phyloP scores from a whole-genome alignment of 1,140 invertebrate species.

The Musca vetustissima region DNA sequence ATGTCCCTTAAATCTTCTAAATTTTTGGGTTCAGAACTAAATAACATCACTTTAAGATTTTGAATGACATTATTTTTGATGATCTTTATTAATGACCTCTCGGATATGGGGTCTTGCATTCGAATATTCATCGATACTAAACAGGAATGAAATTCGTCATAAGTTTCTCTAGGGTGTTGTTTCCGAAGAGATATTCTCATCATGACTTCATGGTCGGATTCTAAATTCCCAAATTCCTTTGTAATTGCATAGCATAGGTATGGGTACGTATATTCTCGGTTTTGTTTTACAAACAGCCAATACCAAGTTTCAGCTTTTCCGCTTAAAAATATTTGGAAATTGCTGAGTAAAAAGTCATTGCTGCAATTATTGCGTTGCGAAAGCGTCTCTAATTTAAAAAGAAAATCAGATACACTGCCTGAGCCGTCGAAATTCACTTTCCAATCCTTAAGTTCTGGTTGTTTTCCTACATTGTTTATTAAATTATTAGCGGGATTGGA shows the following conservation, averaged over 20 bases:
- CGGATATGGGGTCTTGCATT: not conserved
- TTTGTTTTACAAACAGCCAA: not conserved
- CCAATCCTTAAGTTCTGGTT: not conserved
- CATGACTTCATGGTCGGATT: not conserved
- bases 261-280: not conserved
- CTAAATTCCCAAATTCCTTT: not conserved
- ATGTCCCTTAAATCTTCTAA: not conserved
- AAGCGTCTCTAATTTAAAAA: constrained; percentile 6
- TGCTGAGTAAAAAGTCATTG: not conserved
- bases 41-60: not conserved
- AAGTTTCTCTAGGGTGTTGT: not conserved
- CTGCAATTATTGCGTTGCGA: not conserved
- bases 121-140: not conserved
- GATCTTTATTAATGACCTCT: not conserved
- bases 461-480: no score
- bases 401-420: constrained; percentile 8
- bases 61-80: not conserved
- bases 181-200: not conserved
- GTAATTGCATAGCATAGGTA: not conserved
- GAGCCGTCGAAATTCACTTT: not conserved
- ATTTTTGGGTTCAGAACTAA: not conserved
- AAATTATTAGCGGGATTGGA: no score
- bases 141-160: not conserved
- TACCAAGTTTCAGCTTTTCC: constrained; percentile 5
- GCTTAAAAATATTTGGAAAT: not conserved